Conservation (phyloP, 2,888 invertebrate genomes). For the Lasioglossum villosulum region DNA sequence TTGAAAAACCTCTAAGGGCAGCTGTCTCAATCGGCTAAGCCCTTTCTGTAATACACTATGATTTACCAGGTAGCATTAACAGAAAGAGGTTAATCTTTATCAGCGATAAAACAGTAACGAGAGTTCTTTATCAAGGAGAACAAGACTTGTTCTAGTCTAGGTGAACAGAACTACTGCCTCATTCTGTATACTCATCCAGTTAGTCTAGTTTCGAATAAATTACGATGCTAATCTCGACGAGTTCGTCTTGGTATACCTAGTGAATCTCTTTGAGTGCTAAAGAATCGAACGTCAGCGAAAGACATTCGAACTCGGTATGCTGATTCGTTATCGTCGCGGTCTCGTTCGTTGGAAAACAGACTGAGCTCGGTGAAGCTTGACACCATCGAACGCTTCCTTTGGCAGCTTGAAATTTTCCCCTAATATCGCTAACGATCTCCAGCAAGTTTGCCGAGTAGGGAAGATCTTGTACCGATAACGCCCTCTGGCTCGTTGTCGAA, state of each 20-base stretch:
- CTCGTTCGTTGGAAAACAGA: background rate
- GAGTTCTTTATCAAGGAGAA: background rate
- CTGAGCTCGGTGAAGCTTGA: background rate
- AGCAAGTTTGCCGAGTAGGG: background rate
- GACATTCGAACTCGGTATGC: background rate
- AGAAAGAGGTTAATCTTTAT: background rate
- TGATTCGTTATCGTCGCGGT: conserved; percentile 20
- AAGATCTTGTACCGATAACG: background rate
- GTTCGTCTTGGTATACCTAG: background rate
- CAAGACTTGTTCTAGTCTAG: background rate
- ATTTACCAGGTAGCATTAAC: background rate
- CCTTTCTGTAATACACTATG: background rate
- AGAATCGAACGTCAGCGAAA: background rate
- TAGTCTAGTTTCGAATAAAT: background rate
- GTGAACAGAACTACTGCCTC: background rate
- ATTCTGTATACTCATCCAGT: background rate
- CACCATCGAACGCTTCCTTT: conserved; percentile 12
- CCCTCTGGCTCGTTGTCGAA: background rate
- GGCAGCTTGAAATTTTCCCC: conserved; percentile 5
- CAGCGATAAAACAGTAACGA: background rate
- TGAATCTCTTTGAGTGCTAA: background rate
- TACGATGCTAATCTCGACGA: background rate
- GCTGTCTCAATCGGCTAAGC: no score
- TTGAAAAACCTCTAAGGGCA: no score
- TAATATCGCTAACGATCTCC: conserved; percentile 28